Percentiles rank a stretch among this genome's conserved stretches.
Evolutionary conservation across 2,797 vertebrate species (phyloP).

Genomic region (Falco concolor): DNA sequence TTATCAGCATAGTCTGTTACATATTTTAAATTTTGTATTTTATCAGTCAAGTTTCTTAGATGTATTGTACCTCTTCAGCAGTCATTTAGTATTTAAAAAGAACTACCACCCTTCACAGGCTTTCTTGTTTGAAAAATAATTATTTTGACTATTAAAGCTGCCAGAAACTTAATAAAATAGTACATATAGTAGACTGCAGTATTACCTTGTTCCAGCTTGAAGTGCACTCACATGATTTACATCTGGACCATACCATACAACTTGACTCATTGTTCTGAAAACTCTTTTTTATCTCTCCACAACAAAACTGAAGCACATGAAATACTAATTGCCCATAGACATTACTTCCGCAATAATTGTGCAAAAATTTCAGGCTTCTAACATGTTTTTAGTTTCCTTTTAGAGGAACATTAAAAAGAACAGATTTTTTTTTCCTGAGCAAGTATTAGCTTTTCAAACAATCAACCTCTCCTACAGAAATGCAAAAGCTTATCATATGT

Average conservation of each 20-base stretch:
- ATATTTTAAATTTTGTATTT: background rate
- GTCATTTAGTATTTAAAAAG: background rate
- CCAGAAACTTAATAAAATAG: background rate
- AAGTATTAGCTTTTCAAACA: slow-evolving; percentile 16
- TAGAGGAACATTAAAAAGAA: background rate
- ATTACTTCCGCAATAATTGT: background rate
- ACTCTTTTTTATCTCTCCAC: background rate
- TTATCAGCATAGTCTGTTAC: background rate
- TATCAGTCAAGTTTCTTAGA: background rate
- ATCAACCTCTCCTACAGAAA: background rate
- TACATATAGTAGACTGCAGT: background rate
- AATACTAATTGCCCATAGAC: background rate
- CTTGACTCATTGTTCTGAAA: background rate
- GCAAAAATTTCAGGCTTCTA: background rate
- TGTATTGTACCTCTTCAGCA: background rate
- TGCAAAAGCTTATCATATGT: background rate
- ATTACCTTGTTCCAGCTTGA: background rate
- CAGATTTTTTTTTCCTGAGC: background rate
- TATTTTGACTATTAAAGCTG: background rate
- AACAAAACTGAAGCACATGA: background rate
- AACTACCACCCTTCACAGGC: background rate
- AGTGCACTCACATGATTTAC: background rate
- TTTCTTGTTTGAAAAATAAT: background rate
- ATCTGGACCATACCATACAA: background rate
- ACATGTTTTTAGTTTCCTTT: background rate